Conservation (phyloP, 2,113 vertebrate genomes). For the Nesogale talazaci region DNA sequence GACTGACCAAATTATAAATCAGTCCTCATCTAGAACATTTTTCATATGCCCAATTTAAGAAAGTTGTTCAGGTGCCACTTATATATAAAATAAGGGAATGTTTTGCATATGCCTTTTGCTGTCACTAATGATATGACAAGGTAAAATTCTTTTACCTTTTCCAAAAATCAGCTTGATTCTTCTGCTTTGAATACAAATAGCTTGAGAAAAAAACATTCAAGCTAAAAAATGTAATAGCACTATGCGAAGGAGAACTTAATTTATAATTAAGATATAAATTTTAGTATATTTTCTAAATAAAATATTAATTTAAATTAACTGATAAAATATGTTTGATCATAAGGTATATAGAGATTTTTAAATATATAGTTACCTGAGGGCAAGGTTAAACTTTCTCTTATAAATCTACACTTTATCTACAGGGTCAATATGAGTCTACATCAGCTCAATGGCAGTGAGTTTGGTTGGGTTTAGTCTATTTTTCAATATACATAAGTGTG, state of each 20-base stretch:
- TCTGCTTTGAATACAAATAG: background rate
- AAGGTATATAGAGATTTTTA: constrained; percentile 8
- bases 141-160: background rate
- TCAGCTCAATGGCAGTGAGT: too few relatives aligned
- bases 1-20: background rate
- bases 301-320: constrained; percentile 17
- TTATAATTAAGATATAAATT: constrained; percentile 24
- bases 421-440: too few relatives aligned
- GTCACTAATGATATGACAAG: background rate
- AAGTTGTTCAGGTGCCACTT: background rate
- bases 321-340: background rate
- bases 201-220: background rate
- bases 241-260: background rate
- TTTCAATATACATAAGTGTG: too few relatives aligned
- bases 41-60: background rate
- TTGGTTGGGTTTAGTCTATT: too few relatives aligned
- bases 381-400: background rate
- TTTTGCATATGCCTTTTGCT: background rate
- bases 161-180: background rate
- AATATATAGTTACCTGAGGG: background rate
- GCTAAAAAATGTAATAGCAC: background rate
- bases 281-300: background rate
- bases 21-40: background rate
- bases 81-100: background rate
- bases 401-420: background rate